These are phyloP conservation scores for Caracal caracal DNA, from an alignment of 2,113 vertebrate species.

Conservation along the genomic window DNA sequence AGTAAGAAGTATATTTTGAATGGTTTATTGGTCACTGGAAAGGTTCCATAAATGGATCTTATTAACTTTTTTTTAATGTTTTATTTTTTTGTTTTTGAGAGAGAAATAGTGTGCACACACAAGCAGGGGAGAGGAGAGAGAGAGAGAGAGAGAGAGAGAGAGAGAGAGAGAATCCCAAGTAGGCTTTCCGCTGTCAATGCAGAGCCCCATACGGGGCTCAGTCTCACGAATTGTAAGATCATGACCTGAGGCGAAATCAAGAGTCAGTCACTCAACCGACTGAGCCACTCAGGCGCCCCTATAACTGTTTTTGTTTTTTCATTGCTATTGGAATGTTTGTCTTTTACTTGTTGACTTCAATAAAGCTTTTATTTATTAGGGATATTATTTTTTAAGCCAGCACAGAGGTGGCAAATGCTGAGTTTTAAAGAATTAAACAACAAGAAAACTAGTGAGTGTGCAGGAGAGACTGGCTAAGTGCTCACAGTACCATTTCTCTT, in stretches of 20 bases:
- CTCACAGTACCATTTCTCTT: not conserved
- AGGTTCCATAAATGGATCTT: not conserved
- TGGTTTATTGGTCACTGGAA: not conserved
- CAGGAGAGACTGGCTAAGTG: not conserved
- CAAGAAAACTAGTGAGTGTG: not conserved
- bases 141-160: too few species aligned
- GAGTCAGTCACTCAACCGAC: too few species aligned
- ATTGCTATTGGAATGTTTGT: not conserved
- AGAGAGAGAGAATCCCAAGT: too few species aligned
- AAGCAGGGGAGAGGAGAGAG: too few species aligned
- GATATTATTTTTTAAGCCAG: not conserved
- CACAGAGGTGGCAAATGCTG: not conserved
- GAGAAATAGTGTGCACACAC: too few species aligned
- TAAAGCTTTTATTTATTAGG: not conserved
- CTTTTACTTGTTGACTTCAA: not conserved
- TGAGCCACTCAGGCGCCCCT: not conserved
- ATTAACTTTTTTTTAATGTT: too few species aligned
- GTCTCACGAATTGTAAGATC: too few species aligned
- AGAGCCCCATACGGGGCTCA: too few species aligned
- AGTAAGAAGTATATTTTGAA: not conserved
- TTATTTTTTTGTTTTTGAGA: too few species aligned
- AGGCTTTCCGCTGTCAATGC: too few species aligned
- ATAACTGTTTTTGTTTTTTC: not conserved
- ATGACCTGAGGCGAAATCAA: too few species aligned
- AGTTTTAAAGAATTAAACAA: not conserved